Evolutionary conservation across 2,113 vertebrate genomes (phyloP).

Genomic region (Felis catus): DNA sequence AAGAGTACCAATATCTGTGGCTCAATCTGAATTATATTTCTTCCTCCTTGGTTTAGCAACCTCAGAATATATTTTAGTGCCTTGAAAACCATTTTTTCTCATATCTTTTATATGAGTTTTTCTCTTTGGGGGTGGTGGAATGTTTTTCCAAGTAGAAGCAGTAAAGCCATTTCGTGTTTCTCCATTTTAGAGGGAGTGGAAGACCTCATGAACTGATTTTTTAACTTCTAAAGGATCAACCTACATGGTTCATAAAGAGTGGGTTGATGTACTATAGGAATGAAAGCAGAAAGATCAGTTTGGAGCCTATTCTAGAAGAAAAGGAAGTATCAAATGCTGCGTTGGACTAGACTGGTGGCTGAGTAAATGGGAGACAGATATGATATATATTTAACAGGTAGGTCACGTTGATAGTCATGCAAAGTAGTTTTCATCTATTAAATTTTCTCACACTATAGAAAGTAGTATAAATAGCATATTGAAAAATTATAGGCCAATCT

Average conservation of each 20-base stretch:
- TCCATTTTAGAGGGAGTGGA: background rate
- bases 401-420: background rate
- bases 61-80: background rate
- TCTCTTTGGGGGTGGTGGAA: background rate
- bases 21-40: background rate
- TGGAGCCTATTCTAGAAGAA: background rate
- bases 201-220: background rate
- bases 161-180: background rate
- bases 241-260: background rate
- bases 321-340: background rate
- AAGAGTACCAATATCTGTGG: background rate
- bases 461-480: background rate
- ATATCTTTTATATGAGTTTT: background rate
- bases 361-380: background rate
- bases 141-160: background rate
- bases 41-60: background rate
- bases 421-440: slow-evolving; percentile 3
- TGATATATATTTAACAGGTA: background rate
- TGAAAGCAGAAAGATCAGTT: background rate
- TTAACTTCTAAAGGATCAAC: background rate
- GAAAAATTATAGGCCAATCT: background rate
- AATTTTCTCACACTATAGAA: background rate
- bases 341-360: background rate
- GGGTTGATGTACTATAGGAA: background rate
- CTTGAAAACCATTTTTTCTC: background rate